phyloP scores from a whole-genome alignment of 2,797 vertebrate species.

The Morus bassanus region DNA sequence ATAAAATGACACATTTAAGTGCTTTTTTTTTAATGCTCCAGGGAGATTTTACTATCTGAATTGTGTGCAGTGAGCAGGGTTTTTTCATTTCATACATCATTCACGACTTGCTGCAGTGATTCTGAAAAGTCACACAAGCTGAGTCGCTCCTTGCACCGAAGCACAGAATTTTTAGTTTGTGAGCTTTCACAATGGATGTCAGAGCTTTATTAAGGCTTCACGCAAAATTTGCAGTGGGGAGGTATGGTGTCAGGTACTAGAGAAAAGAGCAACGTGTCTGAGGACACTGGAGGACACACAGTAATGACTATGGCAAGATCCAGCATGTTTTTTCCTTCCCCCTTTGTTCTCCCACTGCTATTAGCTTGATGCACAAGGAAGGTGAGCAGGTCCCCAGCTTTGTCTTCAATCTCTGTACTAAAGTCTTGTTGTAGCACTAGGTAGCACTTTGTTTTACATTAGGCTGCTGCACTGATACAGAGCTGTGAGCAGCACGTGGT shows the following conservation, averaged over 20 bases:
- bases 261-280: background rate
- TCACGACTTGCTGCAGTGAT: conserved; percentile 55
- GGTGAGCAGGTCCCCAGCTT: background rate
- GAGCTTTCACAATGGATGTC: background rate
- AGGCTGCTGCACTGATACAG: background rate
- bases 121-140: conserved; percentile 22
- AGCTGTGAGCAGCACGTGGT: background rate
- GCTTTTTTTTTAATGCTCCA: conserved; percentile 35
- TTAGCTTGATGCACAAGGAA: background rate
- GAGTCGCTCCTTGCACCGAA: background rate
- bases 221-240: background rate
- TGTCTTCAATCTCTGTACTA: background rate
- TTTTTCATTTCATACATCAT: conserved; percentile 67
- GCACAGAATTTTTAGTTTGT: background rate
- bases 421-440: background rate
- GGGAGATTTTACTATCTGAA: conserved; percentile 58
- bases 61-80: conserved; percentile 52
- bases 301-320: background rate
- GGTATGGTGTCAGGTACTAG: background rate
- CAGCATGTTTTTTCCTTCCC: background rate
- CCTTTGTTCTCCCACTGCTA: background rate
- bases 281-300: background rate
- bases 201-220: background rate
- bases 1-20: conserved; percentile 56
- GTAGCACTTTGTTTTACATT: background rate